Base-by-base conservation (phyloP, 2,113 vertebrate genomes). In the Balaenoptera acutorostrata region DNA sequence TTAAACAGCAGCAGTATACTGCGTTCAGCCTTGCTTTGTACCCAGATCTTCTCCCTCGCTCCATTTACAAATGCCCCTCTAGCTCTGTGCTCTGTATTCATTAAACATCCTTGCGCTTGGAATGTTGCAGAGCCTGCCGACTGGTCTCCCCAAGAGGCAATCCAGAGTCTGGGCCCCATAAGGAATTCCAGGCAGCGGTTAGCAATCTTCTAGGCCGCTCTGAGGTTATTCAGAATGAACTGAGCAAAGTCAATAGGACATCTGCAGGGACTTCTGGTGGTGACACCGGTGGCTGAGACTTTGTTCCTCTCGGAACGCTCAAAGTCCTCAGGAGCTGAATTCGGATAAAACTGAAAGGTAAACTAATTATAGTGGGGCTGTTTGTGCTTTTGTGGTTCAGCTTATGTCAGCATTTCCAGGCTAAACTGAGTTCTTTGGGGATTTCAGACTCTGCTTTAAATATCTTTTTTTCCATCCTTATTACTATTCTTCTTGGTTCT, bases 281-380 rank as follows among this genome's bases (percentile, higher is more conserved):
- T 82, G 92, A 95, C 88, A 97, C 87, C 81, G 81, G 69, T 78
- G 95, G 95, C 97, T 96, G 90, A 97, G 96, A 92, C 91, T 98
- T 93, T 84, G 92, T 95, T 98, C 96, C 89, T 98, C 90, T 97
- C 25, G n/a, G 95, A 98, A 97, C 86, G 92, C 90, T 97, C 82
- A 41, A 95, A 95, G 88, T 97, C 95, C 92, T 94, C 95, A 83
- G 96, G 87, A 98, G 96, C 36, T 97, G 92, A 98, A 97, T 98
- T 98, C 59, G 78, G 97, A 97, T 97, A 95, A 90, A 98, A 98
- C 44, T 69, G 96, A 98, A 98, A 98, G 88, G 98, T 98, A 98
- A 98, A 97, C 83, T 98, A 97, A 98, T 98, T 97, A 96, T 55
- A 98, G 87, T 3, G 2, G 74, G 0, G 12, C 13, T 91, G 52